Base-by-base conservation (phyloP, 2,888 invertebrate genomes). In the Nomada lathburiana region DNA sequence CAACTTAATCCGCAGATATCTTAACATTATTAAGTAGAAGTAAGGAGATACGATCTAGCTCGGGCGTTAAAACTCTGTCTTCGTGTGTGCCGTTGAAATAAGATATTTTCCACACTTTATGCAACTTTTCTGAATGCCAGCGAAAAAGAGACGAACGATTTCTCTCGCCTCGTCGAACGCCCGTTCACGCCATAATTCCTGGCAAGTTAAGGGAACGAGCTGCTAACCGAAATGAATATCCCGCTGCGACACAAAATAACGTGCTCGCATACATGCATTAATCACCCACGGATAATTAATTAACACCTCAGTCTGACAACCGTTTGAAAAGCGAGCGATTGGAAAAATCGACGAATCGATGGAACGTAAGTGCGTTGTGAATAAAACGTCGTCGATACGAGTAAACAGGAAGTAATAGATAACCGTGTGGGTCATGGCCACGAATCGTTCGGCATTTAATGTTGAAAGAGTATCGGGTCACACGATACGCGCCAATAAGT, bases 221-320 rank as follows among this genome's bases (percentile, higher is more conserved):
- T 72, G 52, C 42, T 72, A 77, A 74, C 72, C 72, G 73, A 86
- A 86, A 84, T 70, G 77, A 80, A 84, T 84, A 76, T 71, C 77
- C 80, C 29, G 82, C 59, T 70, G 84, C 59, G 82, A 80, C 60
- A 76, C 68, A 67, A 72, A 78, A 79, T 77, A 76, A 57, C 82
- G 57, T 74, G 82, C 82, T 68, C 80, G 57, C 75, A 76, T 63
- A 26, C 29, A 47, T 0, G 53, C 23, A 87, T 87, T 88, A 88
- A 86, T 87, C 84, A 80, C 68, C 42, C 18, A 44, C n/a, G 47
- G 72, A 77, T 87, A 84, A 87, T 86, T 87, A 87, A 87, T 87
- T 87, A 78, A 84, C 84, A 76, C 65, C 42, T 16, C 53, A 23
- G 47, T 59, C 53, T 53, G 76, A 65, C 68, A 65, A 59, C 72